These are phyloP conservation scores for Muricea muricata DNA, from an alignment of 92 coral and sea anemone species.

Conservation along the genomic window DNA sequence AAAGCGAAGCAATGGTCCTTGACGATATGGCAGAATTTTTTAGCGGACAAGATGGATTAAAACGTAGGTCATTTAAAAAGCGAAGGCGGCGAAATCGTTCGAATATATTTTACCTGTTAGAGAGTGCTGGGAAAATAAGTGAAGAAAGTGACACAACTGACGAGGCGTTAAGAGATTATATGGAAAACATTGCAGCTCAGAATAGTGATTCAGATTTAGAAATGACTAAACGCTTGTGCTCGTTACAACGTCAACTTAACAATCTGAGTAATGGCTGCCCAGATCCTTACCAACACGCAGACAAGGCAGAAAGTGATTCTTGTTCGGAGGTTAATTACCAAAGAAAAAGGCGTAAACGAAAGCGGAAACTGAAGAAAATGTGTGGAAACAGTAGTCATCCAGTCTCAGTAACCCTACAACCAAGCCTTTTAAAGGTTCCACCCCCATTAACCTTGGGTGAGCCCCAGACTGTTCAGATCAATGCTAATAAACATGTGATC, in stretches of 20 bases:
- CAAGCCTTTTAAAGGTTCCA: conserved; percentile 54
- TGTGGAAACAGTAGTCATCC: conserved; percentile 27
- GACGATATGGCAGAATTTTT: not conserved
- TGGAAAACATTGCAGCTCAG: conserved; percentile 88
- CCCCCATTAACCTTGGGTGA: conserved; percentile 32
- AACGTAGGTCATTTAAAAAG: conserved; percentile 61
- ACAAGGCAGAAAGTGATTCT: conserved; percentile 85
- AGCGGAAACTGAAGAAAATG: conserved; percentile 79
- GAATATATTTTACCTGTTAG: conserved; percentile 79
- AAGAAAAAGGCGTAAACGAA: conserved; percentile 79
- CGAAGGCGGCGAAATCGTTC: conserved; percentile 88
- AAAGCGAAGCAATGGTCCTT: conserved; percentile 9
- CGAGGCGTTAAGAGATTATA: conserved; percentile 93
- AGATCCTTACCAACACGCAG: conserved; percentile 82
- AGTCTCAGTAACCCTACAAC: conserved; percentile 14
- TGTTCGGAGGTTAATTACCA: conserved; percentile 70
- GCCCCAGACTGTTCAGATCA: conserved; percentile 47
- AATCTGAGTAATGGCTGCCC: conserved; percentile 30
- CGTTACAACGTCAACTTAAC: conserved; percentile 59
- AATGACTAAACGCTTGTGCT: conserved; percentile 72
- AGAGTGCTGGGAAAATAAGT: conserved; percentile 81
- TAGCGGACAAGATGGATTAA: not conserved
- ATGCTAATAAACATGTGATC: conserved; percentile 51
- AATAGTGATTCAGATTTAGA: conserved; percentile 93
- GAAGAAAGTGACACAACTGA: conserved; percentile 97